These are phyloP conservation scores for Dryococelus australis DNA, from an alignment of 2,888 invertebrate genomes.

Conservation along the genomic window DNA sequence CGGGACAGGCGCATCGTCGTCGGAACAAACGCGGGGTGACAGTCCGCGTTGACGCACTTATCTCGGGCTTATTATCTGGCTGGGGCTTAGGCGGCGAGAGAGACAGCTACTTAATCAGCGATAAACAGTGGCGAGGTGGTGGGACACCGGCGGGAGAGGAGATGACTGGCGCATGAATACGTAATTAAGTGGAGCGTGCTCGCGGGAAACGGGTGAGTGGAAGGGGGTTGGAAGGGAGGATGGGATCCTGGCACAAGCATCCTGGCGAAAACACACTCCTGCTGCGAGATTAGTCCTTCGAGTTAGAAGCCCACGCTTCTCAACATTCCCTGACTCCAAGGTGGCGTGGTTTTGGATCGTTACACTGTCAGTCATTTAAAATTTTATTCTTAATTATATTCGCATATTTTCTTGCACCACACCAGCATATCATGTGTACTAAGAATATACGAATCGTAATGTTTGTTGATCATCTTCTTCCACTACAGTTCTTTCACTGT, in stretches of 20 bases:
- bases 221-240: background rate
- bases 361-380: no score
- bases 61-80: background rate
- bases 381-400: no score
- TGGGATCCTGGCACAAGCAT: background rate
- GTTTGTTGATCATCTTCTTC: no score
- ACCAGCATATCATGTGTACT: no score
- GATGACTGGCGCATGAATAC: conserved; percentile 16
- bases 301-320: no score
- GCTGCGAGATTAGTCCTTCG: background rate
- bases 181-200: conserved; percentile 8
- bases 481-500: no score
- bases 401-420: no score
- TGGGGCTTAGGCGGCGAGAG: background rate
- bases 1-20: no score
- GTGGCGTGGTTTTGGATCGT: no score
- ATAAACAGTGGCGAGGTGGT: conserved; percentile 3
- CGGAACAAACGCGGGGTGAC: background rate
- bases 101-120: conserved; percentile 16
- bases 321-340: no score
- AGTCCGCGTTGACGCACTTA: background rate
- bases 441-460: no score
- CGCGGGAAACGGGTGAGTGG: background rate
- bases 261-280: background rate
- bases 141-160: background rate